phyloP scores from a whole-genome alignment of 2,888 invertebrate genomes.

The Pristionchus maxplancki region DNA sequence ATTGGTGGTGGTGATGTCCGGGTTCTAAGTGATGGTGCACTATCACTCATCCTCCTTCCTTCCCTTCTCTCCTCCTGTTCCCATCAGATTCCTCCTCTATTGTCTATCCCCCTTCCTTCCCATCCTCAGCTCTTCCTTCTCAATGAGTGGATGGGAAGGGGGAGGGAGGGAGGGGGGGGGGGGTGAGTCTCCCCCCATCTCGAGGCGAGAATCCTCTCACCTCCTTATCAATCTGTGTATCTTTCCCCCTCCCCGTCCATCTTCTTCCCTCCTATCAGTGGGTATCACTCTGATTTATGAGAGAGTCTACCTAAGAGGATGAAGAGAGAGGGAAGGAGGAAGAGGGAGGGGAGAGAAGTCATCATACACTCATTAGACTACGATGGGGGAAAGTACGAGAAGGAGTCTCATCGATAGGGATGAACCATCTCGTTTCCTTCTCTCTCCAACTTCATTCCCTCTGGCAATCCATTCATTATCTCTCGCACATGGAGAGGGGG shows the following conservation, averaged over 20 bases:
- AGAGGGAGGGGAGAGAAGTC: background rate
- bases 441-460: background rate
- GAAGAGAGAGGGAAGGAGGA: background rate
- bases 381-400: background rate
- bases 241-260: conserved; percentile 48
- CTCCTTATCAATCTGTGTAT: conserved; percentile 28
- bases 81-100: background rate
- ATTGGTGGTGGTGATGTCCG: background rate
- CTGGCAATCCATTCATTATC: background rate
- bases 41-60: background rate
- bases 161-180: too few species aligned
- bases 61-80: background rate
- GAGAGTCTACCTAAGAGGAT: background rate
- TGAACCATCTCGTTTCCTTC: background rate
- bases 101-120: background rate
- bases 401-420: background rate
- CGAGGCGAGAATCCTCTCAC: conserved; percentile 15
- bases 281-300: conserved; percentile 21
- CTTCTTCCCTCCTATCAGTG: conserved; percentile 38
- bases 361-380: background rate
- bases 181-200: too few species aligned
- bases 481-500: background rate
- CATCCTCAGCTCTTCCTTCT: background rate
- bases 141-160: too few species aligned
- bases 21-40: background rate